Base-by-base conservation (phyloP, 2,888 invertebrate species). In the Amphiduros pacificus region DNA sequence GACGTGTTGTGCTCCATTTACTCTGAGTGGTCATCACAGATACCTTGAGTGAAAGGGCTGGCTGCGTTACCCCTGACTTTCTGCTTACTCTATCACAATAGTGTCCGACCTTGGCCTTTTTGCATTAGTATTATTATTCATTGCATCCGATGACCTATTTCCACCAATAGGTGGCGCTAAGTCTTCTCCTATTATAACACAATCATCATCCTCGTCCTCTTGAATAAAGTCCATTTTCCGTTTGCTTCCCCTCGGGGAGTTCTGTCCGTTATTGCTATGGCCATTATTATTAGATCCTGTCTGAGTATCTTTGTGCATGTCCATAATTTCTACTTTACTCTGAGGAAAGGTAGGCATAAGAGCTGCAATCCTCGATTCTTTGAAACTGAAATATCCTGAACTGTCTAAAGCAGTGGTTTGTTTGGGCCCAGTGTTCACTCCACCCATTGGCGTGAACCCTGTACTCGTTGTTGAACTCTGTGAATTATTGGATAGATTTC, bases 401-500 rank as follows among this genome's bases (percentile, higher is more conserved):
- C 59, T 53, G 20, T 59, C 68, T 1, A 76, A 73, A 54, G 71
- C 65, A 27, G 74, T 68, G 54, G 44, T n/a, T n/a, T 44, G 44
- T 44, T 5, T 17, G n/a, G 44, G 20, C n/a, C 44, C 44, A 6
- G 44, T 4, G 9, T 36, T 9, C 9, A 9, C 52, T 5, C n/a
- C 52, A 6, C 20, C 53, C n/a, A 56, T 49, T 5, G 77, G 76
- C 41, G 74, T 71, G 61, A 77, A 78, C 20, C 78, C 78, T 20
- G 73, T 71, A 64, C 76, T 76, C 61, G 70, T 69, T 11, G 68
- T 55, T 11, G 55, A 61, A 14, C 51, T 27, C 56, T 61, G 61
- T 17, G 61, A 75, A 49, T 68, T 69, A 55, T 64, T 71, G 9
- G 74, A 74, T 41, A 75, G 63, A 55, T 75, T 74, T 27, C 61